Conservation (phyloP, 2,888 invertebrate species). For the Orchesellides sinensis region DNA sequence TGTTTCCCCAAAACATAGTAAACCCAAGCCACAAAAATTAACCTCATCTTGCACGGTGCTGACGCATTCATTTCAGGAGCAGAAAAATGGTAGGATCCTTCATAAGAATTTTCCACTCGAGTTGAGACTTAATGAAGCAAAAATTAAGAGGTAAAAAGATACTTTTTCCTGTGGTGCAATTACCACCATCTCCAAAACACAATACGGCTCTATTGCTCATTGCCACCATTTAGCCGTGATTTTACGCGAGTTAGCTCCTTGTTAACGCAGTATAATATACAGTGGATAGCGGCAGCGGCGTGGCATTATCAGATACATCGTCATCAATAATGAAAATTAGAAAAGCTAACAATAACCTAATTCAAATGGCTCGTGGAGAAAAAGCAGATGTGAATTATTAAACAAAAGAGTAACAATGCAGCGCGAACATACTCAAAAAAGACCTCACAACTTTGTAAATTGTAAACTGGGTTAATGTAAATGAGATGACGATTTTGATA, state of each 20-base stretch:
- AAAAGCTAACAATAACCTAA: neutral
- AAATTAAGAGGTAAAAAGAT: constrained; percentile 50
- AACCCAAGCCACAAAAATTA: constrained; percentile 34
- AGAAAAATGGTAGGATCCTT: constrained; percentile 10
- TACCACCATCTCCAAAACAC: too few species aligned
- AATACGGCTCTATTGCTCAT: too few species aligned
- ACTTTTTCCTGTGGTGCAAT: constrained; percentile 15
- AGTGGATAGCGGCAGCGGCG: neutral
- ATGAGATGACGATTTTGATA: neutral
- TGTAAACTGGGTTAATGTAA: neutral
- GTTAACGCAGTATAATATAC: neutral
- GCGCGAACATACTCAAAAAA: neutral
- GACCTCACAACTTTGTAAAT: neutral
- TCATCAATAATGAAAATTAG: too few species aligned
- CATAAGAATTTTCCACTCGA: constrained; percentile 50
- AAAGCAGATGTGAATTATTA: constrained; percentile 5
- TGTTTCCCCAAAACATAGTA: neutral
- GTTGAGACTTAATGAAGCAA: constrained; percentile 60
- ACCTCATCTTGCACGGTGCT: neutral
- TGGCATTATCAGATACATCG: too few species aligned
- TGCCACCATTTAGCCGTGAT: constrained; percentile 15
- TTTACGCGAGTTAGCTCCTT: neutral
- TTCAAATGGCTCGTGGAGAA: constrained; percentile 15
- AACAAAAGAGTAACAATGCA: neutral
- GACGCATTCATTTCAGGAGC: neutral